Percentiles rank a stretch among this genome's conserved stretches.
These are phyloP conservation scores for Halocynthia aurantium DNA, from an alignment of 23 tunicate genomes.

Conservation along the genomic window DNA sequence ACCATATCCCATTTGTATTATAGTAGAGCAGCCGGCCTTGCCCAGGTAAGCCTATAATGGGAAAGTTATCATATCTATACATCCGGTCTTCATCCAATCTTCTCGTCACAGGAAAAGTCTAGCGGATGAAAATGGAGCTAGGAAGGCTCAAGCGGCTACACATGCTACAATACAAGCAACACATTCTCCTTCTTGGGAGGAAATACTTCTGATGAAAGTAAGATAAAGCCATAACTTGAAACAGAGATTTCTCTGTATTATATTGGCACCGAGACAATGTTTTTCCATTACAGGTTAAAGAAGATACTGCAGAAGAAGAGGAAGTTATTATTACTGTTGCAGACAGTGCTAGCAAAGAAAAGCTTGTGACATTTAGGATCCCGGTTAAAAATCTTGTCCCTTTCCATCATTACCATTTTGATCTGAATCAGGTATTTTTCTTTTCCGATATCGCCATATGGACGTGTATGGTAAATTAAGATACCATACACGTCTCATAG, in stretches of 20 bases:
- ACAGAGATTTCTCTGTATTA: too few species aligned
- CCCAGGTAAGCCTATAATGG: too few species aligned
- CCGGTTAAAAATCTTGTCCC: slow-evolving; percentile 45
- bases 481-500: too few species aligned
- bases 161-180: slow-evolving; percentile 68
- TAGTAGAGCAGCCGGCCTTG: too few species aligned
- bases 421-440: slow-evolving; percentile 50
- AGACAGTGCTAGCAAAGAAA: slow-evolving; percentile 55
- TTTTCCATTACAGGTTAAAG: slow-evolving; percentile 32
- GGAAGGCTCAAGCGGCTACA: slow-evolving; percentile 61
- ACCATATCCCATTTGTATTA: too few species aligned
- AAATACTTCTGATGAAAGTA: slow-evolving; percentile 60
- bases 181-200: slow-evolving; percentile 91
- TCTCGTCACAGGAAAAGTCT: slow-evolving; percentile 56
- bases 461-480: too few species aligned
- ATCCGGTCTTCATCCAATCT: too few species aligned
- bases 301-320: slow-evolving; percentile 47
- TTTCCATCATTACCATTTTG: slow-evolving; percentile 91
- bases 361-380: slow-evolving; percentile 55
- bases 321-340: slow-evolving; percentile 69
- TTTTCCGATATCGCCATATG: neutral
- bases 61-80: too few species aligned
- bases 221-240: neutral
- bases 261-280: neutral
- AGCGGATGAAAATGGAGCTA: slow-evolving; percentile 45